Conservation (phyloP, 1,140 invertebrate genomes). For the Halictus rubicundus region DNA sequence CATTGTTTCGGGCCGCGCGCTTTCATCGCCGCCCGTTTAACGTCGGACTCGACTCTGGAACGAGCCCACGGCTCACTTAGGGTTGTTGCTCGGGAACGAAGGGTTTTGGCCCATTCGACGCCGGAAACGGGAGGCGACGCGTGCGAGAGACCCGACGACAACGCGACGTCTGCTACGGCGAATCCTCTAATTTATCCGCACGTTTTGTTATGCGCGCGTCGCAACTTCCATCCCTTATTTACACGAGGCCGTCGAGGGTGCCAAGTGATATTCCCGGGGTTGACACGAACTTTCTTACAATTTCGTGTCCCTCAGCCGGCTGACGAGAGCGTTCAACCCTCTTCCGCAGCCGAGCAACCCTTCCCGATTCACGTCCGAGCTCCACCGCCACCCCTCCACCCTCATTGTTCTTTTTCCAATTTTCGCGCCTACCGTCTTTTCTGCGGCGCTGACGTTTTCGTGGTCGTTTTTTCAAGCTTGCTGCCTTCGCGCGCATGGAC, state of each 20-base stretch:
- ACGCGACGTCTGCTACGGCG: too few species aligned
- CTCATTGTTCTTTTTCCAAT: conserved; percentile 44
- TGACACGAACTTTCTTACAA: conserved; percentile 18
- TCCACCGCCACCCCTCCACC: neutral
- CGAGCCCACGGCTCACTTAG: neutral
- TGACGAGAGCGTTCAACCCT: conserved; percentile 29
- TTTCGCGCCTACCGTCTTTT: conserved; percentile 31
- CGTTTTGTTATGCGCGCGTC: neutral
- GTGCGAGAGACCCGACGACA: too few species aligned
- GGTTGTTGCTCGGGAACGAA: neutral
- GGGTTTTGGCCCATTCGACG: neutral
- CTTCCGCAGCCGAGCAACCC: conserved; percentile 11
- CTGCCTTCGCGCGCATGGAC: neutral
- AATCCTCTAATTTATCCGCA: neutral
- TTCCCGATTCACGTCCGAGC: conserved; percentile 23
- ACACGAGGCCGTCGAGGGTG: neutral
- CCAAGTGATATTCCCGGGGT: conserved; percentile 2
- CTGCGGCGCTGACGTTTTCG: neutral
- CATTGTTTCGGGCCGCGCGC: conserved; percentile 4
- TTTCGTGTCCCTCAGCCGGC: conserved; percentile 17
- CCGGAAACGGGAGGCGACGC: neutral
- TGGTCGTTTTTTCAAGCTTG: neutral
- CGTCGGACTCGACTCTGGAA: neutral
- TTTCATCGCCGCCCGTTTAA: conserved; percentile 12
- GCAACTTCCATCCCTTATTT: neutral